Conservation (phyloP, 2,888 invertebrate genomes). For the Leptopterna dolabrata region DNA sequence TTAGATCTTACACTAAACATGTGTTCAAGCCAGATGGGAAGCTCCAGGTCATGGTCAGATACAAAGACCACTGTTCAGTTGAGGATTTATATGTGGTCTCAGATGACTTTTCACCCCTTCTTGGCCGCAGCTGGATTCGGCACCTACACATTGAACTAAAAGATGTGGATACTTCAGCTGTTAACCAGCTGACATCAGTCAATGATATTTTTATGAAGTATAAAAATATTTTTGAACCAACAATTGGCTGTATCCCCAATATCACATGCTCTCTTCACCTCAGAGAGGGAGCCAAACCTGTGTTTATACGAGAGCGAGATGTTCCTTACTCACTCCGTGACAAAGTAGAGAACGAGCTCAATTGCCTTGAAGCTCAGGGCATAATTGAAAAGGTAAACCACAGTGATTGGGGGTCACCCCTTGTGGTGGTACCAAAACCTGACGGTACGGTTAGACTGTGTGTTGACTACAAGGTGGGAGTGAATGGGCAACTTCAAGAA, state of each 20-base stretch:
- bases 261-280: conserved; percentile 23
- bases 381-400: conserved; percentile 51
- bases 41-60: background rate
- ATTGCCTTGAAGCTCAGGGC: conserved; percentile 45
- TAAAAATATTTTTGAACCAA: background rate
- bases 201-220: background rate
- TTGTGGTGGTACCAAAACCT: conserved; percentile 22
- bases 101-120: background rate
- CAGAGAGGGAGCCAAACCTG: background rate
- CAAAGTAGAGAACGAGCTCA: conserved; percentile 54
- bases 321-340: background rate
- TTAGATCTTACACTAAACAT: background rate
- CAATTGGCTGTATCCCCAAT: background rate
- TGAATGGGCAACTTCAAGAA: conserved; percentile 61
- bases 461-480: conserved; percentile 61
- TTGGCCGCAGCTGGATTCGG: conserved; percentile 6
- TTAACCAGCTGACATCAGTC: background rate
- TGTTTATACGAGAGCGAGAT: too few species aligned
- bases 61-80: background rate
- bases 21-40: background rate
- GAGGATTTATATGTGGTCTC: background rate
- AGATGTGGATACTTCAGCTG: background rate
- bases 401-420: conserved; percentile 56
- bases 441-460: conserved; percentile 45
- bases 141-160: background rate